Percentiles rank a stretch among this genome's conserved stretches.
Conservation (phyloP, 2,888 invertebrate species). For the Mylabris sibirica region DNA sequence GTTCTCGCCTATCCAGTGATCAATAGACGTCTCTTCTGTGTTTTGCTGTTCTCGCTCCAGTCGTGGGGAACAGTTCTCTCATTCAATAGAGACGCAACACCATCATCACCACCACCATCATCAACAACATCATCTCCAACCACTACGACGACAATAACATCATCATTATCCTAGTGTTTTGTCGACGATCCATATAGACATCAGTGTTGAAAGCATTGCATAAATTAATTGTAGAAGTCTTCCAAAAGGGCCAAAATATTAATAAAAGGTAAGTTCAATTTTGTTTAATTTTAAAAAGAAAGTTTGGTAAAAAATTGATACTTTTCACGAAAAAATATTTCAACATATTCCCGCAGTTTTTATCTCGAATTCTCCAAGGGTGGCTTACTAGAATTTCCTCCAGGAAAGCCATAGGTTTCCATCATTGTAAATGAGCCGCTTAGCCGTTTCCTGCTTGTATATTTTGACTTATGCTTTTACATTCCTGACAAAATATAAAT, state of each 20-base stretch:
- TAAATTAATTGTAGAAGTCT: background rate
- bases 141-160: too few relatives aligned
- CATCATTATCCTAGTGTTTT: background rate
- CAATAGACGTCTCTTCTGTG: conserved; percentile 52
- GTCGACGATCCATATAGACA: background rate
- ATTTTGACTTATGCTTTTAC: conserved; percentile 17
- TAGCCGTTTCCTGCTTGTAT: conserved; percentile 14
- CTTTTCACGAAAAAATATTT: background rate
- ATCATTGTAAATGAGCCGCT: conserved; percentile 19
- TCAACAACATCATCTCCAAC: background rate
- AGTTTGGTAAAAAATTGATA: background rate
- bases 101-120: conserved; percentile 24
- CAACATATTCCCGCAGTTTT: background rate
- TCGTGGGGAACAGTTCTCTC: conserved; percentile 24
- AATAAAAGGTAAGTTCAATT: background rate
- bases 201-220: background rate
- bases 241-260: background rate
- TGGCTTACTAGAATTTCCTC: background rate
- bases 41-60: conserved; percentile 41
- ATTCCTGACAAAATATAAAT: conserved; percentile 14
- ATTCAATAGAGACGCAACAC: conserved; percentile 16
- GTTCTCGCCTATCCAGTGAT: conserved; percentile 51
- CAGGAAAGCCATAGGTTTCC: conserved; percentile 12
- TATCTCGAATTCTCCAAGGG: background rate
- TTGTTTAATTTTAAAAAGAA: background rate